Evolutionary conservation across 1,140 invertebrate genomes (phyloP).

Genomic region (Drosophila mayri): DNA sequence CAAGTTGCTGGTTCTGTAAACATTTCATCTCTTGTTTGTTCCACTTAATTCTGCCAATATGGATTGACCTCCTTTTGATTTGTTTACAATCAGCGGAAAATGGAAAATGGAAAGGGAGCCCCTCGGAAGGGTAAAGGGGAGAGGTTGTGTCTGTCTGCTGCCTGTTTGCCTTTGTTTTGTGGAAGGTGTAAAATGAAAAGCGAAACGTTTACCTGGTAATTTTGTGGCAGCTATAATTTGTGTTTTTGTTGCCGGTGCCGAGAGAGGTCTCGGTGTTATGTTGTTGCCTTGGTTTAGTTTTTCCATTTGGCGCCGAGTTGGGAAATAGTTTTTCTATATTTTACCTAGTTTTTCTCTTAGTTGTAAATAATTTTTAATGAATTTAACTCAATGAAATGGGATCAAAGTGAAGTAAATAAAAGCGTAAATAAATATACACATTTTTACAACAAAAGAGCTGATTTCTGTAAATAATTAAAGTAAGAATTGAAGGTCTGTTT

Average conservation of each 20-base stretch:
- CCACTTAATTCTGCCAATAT: constrained; percentile 58
- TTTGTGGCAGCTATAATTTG: constrained; percentile 19
- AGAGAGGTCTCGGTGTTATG: not conserved
- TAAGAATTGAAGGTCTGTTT: not conserved
- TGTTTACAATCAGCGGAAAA: constrained; percentile 62
- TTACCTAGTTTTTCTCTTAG: not conserved
- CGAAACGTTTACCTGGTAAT: constrained; percentile 52
- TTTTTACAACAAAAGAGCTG: not conserved
- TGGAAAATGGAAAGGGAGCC: constrained; percentile 1
- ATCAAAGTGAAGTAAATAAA: not conserved
- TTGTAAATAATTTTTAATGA: constrained; percentile 2
- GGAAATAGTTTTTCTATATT: constrained; percentile 20
- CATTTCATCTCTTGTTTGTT: constrained; percentile 27
- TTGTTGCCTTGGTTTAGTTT: constrained; percentile 46
- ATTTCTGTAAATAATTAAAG: not conserved
- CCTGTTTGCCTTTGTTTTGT: constrained; percentile 37
- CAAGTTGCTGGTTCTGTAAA: constrained; percentile 19
- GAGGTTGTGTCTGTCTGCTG: constrained; percentile 15
- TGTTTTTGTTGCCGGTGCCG: constrained; percentile 7
- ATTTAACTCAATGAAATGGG: not conserved
- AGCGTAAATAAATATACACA: not conserved
- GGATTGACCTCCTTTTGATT: constrained; percentile 68
- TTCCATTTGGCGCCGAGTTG: constrained; percentile 23
- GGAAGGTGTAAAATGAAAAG: constrained; percentile 74
- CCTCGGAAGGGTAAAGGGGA: not conserved